A percentile compares a stretch with the other conserved stretches of the same genome.
Conservation (phyloP, 1,140 invertebrate species). For the Bombyx mandarina region DNA sequence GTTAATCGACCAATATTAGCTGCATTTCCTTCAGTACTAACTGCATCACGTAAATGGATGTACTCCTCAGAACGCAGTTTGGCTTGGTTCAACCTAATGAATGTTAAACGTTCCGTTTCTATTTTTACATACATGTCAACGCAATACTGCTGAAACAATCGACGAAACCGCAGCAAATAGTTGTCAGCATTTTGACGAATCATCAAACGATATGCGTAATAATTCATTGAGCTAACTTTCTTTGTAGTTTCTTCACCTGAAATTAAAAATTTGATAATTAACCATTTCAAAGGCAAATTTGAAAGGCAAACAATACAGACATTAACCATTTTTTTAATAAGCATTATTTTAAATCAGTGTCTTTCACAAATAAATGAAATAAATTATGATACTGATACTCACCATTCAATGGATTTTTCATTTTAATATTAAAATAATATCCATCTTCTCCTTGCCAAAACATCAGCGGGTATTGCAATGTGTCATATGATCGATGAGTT, state of each 20-base stretch:
- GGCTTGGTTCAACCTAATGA: slow-evolving; percentile 6
- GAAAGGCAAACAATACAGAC: no score
- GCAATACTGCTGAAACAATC: slow-evolving; percentile 2
- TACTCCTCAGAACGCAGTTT: slow-evolving; percentile 2
- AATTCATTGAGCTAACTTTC: neutral
- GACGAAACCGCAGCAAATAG: neutral
- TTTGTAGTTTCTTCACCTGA: neutral
- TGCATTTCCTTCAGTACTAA: slow-evolving; percentile 9
- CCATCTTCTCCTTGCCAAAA: slow-evolving; percentile 59
- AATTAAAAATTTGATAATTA: neutral
- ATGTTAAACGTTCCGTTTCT: neutral
- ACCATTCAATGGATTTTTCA: slow-evolving; percentile 22
- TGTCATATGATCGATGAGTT: slow-evolving; percentile 21
- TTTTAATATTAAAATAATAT: slow-evolving; percentile 29
- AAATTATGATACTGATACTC: slow-evolving; percentile 12
- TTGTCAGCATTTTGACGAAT: neutral
- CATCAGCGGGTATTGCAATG: slow-evolving; percentile 36
- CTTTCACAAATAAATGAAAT: neutral
- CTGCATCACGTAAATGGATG: slow-evolving; percentile 5
- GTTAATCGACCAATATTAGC: slow-evolving; percentile 10
- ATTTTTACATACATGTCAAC: neutral
- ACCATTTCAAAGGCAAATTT: no score
- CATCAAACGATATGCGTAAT: neutral
- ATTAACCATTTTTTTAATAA: no score
- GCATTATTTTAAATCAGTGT: no score